Base-by-base conservation (phyloP, 2,113 vertebrate genomes). In the Calyptomena viridis region DNA sequence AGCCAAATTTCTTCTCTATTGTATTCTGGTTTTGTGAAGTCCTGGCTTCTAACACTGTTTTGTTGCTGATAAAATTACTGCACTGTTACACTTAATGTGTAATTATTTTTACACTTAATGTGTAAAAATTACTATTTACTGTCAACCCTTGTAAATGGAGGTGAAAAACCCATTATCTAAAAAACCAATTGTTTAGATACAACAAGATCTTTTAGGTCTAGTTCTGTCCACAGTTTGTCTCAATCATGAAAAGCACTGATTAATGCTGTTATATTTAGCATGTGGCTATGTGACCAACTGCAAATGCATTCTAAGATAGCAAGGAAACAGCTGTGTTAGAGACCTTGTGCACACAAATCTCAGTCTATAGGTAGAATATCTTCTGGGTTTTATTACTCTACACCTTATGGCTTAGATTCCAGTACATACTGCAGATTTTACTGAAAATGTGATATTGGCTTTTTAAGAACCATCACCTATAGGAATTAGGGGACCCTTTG, bases 91-190 rank as follows among this genome's bases (percentile, higher is more conserved):
- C 9, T 75, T 55, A 14, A 27, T 52, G 21, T 67, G 28, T 53
- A 52, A 46, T 75, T 56, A 24, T 35, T 68, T n/a, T 66, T 27
- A 31, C 46, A 62, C 15, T 35, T 82, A 9, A 23, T 16, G 7
- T 76, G 42, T 55, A 74, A 74, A 69, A 66, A 58, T 62, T 30
- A 8, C 10, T 82, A 30, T 40, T 72, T 78, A 24, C 31, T 82
- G 19, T 63, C 79, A 85, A 52, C 21, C 4, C 10, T 68, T 82
- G 37, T 44, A 11, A 71, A 1, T 25, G 21, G 47, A 24, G 49
- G 8, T 30, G 17, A 2, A 12, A 16, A 23, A 14, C 3, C 1
- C 12, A n/a, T n/a, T n/a, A n/a, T n/a, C n/a, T n/a, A n/a, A n/a
- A n/a, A n/a, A n/a, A n/a, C n/a, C n/a, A n/a, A n/a, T n/a, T n/a